Base-by-base conservation (phyloP, 2,888 invertebrate species). In the Julus scandinavius region DNA sequence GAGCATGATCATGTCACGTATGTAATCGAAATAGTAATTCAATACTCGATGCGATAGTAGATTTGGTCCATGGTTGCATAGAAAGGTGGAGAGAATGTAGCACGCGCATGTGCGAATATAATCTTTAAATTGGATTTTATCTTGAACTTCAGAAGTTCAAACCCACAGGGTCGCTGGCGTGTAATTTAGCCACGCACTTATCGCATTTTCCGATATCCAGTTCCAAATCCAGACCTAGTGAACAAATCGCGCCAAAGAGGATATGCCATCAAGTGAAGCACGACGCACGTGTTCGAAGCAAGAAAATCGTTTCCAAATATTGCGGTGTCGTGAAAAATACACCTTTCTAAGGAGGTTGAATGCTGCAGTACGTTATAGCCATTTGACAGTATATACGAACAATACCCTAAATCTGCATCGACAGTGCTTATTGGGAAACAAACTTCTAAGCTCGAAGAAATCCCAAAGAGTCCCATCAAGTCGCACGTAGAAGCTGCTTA, bases 61-160 rank as follows among this genome's bases (percentile, higher is more conserved):
- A 72, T 72, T 20, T 1, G 63, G 63, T 72, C 63, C 63, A 20
- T 7, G 63, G 20, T 1, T 72, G 63, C 1, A 72, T 7, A 72
- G 20, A 17, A 20, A 5, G 20, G 63, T 72, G 63, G 63, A 63
- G 17, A 63, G 29, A 29, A 29, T 20, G 63, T 63, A 6, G 15
- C 9, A 20, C 20, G 63, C 20, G 20, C 7, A 72, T 20, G 20
- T 7, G 63, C 63, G 20, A 20, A 20, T 20, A 20, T 72, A 72
- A 72, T 72, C 63, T 72, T 72, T 72, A 72, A 72, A 72, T 72
- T 72, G 63, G 20, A 72, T 72, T 72, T 72, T 72, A 72, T 72
- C 63, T 72, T 20, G 63, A 72, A 72, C 63, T 72, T 20, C 20
- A 20, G 20, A 72, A 29, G 63, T 72, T 72, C 63, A 72, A 72